Base-by-base conservation (phyloP, 2,888 invertebrate genomes). In the Lampropteryx suffumata region DNA sequence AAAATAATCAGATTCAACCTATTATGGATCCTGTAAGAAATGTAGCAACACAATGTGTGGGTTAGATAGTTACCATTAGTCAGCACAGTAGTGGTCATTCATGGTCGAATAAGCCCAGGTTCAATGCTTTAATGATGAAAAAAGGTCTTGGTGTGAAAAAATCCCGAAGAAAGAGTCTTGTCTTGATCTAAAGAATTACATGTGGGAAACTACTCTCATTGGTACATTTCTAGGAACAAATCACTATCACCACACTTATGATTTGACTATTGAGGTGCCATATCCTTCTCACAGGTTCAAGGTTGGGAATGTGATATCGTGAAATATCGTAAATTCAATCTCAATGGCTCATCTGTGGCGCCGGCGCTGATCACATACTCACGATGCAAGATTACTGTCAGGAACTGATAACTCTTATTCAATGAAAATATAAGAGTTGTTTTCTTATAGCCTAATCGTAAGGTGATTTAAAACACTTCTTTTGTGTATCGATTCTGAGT, bases 301-400 rank as follows among this genome's bases (percentile, higher is more conserved):
- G 85, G 85, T 83, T 82, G 80, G 67, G 68, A 78, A 82, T 85
- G 82, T 86, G 84, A 84, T 84, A 82, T 80, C 70, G n/a, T n/a
- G 73, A 82, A 85, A 83, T 84, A 84, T 84, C 80, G 80, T 85
- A 84, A 85, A 86, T 84, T 73, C 79, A 80, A 85, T 84, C 80
- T 74, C 71, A 76, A 80, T 74, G 67, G 74, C 72, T 76, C 80
- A 81, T 81, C 81, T 74, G 67, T 59, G 62, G 66, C 70, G 68
- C 65, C 67, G 62, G 66, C 70, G 68, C 65, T 66, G 75, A 83
- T 83, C 62, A 71, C 76, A 80, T 84, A 88, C 86, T 84, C 88
- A 88, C 88, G 87, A 80, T 67, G 60, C 59, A 57, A 62, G 55
- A 46, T 36, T 47, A 46, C 47, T 55, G 33, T 40, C 40, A 30